Base-by-base conservation (phyloP, 2,888 invertebrate genomes). In the Lacanobia oleracea region DNA sequence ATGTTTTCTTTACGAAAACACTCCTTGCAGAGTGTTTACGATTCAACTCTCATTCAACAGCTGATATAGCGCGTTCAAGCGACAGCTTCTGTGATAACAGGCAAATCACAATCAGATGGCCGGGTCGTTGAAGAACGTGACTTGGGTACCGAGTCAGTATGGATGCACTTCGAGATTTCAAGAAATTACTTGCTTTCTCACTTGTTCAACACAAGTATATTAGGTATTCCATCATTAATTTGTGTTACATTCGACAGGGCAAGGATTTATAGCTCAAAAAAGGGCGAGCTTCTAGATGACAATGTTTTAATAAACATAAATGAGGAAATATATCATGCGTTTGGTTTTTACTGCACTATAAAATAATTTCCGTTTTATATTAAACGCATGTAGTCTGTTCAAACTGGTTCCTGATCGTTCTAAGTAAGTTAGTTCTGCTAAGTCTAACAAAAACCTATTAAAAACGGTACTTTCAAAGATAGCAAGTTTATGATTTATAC, bases 31-130 rank as follows among this genome's bases (percentile, higher is more conserved):
- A 50, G 68, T 77, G 63, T 85, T 91, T 88, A 86, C 82, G 77
- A 89, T 90, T 90, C 89, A 84, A 81, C 82, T 68, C 84, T 86
- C 87, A 90, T 88, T 83, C 86, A 75, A 70, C 77, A 82, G 78
- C 83, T 88, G 84, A 88, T 86, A 86, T 85, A 85, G 78, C 85
- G 81, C 79, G 66, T 84, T 80, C 50, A 67, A 82, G 80, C 73
- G 81, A 86, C 87, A 79, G 76, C 80, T 82, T 79, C 82, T 81
- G 76, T 88, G 85, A 87, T 87, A 87, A 84, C 67, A 84, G 67
- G 72, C 82, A 88, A 86, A 88, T 87, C 77, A 85, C 84, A 88
- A 87, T 87, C 85, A 85, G 84, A 89, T 77, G 81, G 81, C 81
- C 80, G 79, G 70, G 70, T 62, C 70, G 68, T 75, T 72, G 74